phyloP scores from a whole-genome alignment of 2,113 vertebrate genomes.

The Morone chrysops region DNA sequence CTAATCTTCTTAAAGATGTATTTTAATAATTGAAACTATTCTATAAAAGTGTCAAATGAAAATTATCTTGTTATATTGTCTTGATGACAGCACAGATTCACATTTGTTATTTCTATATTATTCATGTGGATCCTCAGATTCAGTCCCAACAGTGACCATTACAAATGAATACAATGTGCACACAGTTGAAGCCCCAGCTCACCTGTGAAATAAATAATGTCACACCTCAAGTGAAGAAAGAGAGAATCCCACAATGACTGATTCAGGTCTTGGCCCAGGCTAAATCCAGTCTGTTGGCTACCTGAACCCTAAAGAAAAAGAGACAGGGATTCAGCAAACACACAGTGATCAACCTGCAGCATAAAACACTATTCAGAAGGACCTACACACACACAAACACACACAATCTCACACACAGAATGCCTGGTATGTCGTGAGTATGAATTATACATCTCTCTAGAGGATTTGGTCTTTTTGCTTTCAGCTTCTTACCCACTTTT shows the following conservation, averaged over 20 bases:
- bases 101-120: neutral
- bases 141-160: neutral
- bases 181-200: constrained; percentile 25
- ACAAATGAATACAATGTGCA: constrained; percentile 11
- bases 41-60: neutral
- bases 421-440: constrained; percentile 58
- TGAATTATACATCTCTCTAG: constrained; percentile 84
- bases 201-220: constrained; percentile 54
- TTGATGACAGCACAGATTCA: neutral
- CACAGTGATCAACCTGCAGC: constrained; percentile 67
- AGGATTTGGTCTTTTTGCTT: constrained; percentile 66
- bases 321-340: constrained; percentile 72
- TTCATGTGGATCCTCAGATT: neutral
- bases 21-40: neutral
- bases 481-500: constrained; percentile 33
- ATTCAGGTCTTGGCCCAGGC: constrained; percentile 61
- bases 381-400: constrained; percentile 28
- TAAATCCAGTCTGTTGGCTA: constrained; percentile 67
- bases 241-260: constrained; percentile 39
- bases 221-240: constrained; percentile 25
- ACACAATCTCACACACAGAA: constrained; percentile 16
- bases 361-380: constrained; percentile 56
- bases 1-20: too few relatives aligned
- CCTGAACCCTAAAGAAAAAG: constrained; percentile 62
- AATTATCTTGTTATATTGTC: neutral